phyloP scores from a whole-genome alignment of 2,113 vertebrate genomes.

The Mustela lutreola region DNA sequence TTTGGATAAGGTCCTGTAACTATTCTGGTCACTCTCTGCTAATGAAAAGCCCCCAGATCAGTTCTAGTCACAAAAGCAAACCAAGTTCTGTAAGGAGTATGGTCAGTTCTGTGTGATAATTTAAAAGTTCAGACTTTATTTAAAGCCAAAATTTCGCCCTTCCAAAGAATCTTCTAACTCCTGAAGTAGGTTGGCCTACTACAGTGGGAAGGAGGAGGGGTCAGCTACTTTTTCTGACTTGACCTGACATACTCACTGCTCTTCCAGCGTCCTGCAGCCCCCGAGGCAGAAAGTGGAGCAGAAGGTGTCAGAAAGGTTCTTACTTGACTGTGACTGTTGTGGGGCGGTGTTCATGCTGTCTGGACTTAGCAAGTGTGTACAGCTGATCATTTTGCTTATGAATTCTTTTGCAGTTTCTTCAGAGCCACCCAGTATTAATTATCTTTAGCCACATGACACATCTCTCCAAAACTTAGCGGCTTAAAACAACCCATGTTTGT shows the following conservation, averaged over 20 bases:
- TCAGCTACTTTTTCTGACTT: not conserved
- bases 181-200: not conserved
- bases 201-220: not conserved
- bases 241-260: not conserved
- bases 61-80: conserved; percentile 9
- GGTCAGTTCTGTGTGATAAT: not conserved
- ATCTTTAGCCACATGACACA: not conserved
- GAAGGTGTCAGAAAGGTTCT: not conserved
- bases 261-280: not conserved
- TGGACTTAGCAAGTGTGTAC: not conserved
- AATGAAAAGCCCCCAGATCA: not conserved
- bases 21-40: not conserved
- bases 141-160: not conserved
- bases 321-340: not conserved
- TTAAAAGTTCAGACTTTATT: not conserved
- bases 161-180: not conserved
- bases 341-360: not conserved
- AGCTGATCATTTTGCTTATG: not conserved
- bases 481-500: conserved; percentile 18
- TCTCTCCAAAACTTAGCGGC: not conserved
- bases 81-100: not conserved
- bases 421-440: not conserved
- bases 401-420: not conserved
- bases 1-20: not conserved
- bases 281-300: not conserved